These are phyloP conservation scores for Agraylea sexmaculata DNA, from an alignment of 1,140 invertebrate species.

Conservation along the genomic window DNA sequence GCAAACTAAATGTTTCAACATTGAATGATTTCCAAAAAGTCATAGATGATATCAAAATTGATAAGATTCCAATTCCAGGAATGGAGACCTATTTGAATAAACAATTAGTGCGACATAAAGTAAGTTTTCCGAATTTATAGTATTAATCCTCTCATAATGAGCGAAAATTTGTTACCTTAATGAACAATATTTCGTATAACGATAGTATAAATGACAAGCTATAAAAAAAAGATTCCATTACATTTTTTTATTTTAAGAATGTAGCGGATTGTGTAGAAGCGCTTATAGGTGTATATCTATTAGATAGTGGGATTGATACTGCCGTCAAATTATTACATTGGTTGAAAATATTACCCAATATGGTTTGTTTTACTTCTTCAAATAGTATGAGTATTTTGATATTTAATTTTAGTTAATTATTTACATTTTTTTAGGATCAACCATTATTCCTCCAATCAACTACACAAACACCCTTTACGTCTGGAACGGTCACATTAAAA, in stretches of 20 bases:
- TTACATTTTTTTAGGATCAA: slow-evolving; percentile 26
- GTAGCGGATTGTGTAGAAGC: slow-evolving; percentile 78
- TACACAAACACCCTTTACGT: slow-evolving; percentile 26
- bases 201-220: too few species aligned
- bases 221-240: not conserved
- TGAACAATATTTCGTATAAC: too few species aligned
- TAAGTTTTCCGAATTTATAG: slow-evolving; percentile 9
- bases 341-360: slow-evolving; percentile 50
- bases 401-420: not conserved
- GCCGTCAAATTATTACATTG: slow-evolving; percentile 57
- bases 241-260: slow-evolving; percentile 36
- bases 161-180: too few species aligned
- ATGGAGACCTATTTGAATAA: slow-evolving; percentile 3
- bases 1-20: not conserved
- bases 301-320: slow-evolving; percentile 41
- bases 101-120: slow-evolving; percentile 22
- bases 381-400: not conserved
- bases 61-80: not conserved
- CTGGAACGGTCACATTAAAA: slow-evolving; percentile 23
- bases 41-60: not conserved
- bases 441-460: too few species aligned
- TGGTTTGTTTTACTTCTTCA: too few species aligned
- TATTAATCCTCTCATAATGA: too few species aligned
- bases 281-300: slow-evolving; percentile 65
- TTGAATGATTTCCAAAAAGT: not conserved